Percentiles rank a stretch among this genome's conserved stretches.
Evolutionary conservation across 2,888 invertebrate species (phyloP).

Genomic region (Phortica okadai): DNA sequence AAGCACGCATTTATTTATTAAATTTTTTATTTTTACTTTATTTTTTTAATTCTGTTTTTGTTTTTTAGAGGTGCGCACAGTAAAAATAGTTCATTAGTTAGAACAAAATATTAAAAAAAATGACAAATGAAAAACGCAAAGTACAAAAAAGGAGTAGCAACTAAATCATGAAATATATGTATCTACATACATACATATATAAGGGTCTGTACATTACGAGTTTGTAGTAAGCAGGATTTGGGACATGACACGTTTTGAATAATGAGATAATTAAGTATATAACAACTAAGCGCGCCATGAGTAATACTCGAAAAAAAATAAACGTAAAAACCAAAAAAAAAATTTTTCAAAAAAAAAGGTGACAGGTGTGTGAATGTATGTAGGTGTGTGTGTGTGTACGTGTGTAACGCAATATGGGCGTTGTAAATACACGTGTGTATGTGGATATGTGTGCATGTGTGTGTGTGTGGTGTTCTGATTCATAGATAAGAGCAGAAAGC

Average conservation of each 20-base stretch:
- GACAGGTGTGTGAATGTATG: too few species aligned
- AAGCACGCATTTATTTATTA: slow-evolving; percentile 4
- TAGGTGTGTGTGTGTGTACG: too few species aligned
- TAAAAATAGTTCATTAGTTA: not conserved
- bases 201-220: not conserved
- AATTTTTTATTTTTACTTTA: not conserved
- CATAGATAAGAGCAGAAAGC: slow-evolving; percentile 16
- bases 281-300: slow-evolving; percentile 64
- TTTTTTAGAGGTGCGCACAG: slow-evolving; percentile 14
- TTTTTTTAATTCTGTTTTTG: slow-evolving; percentile 28
- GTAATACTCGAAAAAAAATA: slow-evolving; percentile 37
- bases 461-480: slow-evolving; percentile 7
- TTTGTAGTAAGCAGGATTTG: slow-evolving; percentile 21
- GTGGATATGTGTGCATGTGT: not conserved
- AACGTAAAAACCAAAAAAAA: too few species aligned
- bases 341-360: too few species aligned
- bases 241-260: slow-evolving; percentile 51
- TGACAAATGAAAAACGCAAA: slow-evolving; percentile 47
- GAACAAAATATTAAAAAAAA: slow-evolving; percentile 35
- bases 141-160: slow-evolving; percentile 39
- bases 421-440: too few species aligned
- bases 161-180: slow-evolving; percentile 43
- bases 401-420: not conserved
- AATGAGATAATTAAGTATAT: slow-evolving; percentile 65
- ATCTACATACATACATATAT: slow-evolving; percentile 1